A percentile compares a stretch with the other conserved stretches of the same genome.
Evolutionary conservation across 2,113 vertebrate genomes (phyloP).

Genomic region (Abramis brama): DNA sequence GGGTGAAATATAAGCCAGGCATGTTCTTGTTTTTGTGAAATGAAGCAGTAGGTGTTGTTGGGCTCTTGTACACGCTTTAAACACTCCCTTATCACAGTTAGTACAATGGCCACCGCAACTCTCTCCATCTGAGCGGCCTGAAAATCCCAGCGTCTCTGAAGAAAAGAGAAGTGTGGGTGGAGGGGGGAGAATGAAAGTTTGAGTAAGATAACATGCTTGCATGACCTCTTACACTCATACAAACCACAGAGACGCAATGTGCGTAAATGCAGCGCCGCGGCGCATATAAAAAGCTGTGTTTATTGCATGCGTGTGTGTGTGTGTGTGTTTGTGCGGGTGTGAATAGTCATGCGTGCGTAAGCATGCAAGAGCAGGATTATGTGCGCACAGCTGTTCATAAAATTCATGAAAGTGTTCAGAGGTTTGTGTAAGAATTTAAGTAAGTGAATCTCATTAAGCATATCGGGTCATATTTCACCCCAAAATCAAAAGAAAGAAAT

Average conservation of each 20-base stretch:
- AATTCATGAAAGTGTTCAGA: not conserved
- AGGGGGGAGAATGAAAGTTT: conserved; percentile 29
- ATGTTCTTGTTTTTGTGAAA: not conserved
- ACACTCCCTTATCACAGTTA: not conserved
- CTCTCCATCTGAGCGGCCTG: not conserved
- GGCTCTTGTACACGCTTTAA: not conserved
- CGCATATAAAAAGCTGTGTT: not conserved
- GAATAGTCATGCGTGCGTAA: not conserved
- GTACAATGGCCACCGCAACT: not conserved
- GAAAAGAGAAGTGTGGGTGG: conserved; percentile 34
- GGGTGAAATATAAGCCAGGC: not conserved
- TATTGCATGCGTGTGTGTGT: not conserved
- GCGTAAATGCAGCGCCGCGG: not conserved
- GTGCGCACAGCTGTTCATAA: not conserved
- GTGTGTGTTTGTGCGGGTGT: conserved; percentile 5
- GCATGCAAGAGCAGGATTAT: conserved; percentile 1
- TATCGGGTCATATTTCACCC: not conserved
- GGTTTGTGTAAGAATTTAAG: not conserved
- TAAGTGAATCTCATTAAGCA: not conserved
- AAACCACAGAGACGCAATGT: conserved; percentile 33
- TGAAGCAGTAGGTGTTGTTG: not conserved
- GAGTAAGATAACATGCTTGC: conserved; percentile 16
- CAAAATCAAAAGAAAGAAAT: not conserved
- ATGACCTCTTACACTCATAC: conserved; percentile 5
- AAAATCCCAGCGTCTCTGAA: conserved; percentile 9